Conservation (phyloP, 2,113 vertebrate genomes). For the Lontra canadensis region DNA sequence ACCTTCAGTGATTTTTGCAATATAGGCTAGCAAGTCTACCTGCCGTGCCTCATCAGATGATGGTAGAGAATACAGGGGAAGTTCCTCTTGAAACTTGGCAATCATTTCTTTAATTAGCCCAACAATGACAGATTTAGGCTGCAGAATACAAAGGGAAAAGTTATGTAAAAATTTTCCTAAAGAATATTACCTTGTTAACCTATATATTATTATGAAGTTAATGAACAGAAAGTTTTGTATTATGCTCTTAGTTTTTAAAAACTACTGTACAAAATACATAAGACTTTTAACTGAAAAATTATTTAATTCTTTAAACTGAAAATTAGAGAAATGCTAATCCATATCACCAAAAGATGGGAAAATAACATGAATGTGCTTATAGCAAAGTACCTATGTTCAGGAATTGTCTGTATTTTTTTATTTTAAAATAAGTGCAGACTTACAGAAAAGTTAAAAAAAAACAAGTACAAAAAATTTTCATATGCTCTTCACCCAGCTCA, state of each 20-base stretch:
- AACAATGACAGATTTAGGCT: conserved; percentile 93
- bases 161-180: not conserved
- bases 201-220: not conserved
- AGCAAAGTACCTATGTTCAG: not conserved
- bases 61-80: conserved; percentile 89
- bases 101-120: conserved; percentile 94
- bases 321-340: conserved; percentile 22
- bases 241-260: conserved; percentile 12
- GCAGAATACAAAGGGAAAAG: conserved; percentile 67
- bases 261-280: not conserved
- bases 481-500: not conserved
- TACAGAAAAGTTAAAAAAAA: conserved; percentile 31
- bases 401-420: not conserved
- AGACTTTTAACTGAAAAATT: not conserved
- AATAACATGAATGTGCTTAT: not conserved
- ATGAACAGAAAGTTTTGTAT: not conserved
- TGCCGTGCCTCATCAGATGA: conserved; percentile 85
- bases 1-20: conserved; percentile 92
- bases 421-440: conserved; percentile 23
- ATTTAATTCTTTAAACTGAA: not conserved
- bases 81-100: conserved; percentile 94
- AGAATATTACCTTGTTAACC: conserved; percentile 3
- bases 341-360: not conserved
- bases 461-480: not conserved
- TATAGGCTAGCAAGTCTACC: conserved; percentile 89